These are phyloP conservation scores for Belgica antarctica DNA, from an alignment of 2,888 invertebrate species.

Conservation along the genomic window DNA sequence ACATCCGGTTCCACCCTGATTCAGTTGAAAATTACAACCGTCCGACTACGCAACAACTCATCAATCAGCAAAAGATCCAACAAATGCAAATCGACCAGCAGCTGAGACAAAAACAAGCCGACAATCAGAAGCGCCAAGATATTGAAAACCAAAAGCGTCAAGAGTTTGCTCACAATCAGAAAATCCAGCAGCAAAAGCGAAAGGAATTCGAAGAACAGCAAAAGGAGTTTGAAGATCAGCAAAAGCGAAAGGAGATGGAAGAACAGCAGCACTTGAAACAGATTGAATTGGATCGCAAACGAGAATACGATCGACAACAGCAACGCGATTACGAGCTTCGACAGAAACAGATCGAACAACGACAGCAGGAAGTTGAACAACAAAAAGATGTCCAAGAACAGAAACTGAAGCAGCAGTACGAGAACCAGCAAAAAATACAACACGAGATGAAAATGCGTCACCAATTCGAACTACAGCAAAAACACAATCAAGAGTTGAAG, in stretches of 20 bases:
- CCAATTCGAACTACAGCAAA: slow-evolving; percentile 19
- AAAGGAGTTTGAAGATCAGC: slow-evolving; percentile 10
- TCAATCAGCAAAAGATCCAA: slow-evolving; percentile 31
- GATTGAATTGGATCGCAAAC: neutral
- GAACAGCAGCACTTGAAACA: slow-evolving; percentile 32
- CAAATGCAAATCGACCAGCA: slow-evolving; percentile 33
- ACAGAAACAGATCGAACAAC: slow-evolving; percentile 13
- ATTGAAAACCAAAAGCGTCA: slow-evolving; percentile 22
- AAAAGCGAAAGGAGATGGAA: slow-evolving; percentile 15
- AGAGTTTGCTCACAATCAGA: neutral
- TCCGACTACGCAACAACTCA: slow-evolving; percentile 21
- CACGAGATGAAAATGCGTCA: slow-evolving; percentile 32
- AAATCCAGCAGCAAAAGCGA: neutral
- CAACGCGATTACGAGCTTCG: neutral
- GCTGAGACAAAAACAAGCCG: slow-evolving; percentile 32
- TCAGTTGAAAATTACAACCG: neutral
- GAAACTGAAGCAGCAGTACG: slow-evolving; percentile 20
- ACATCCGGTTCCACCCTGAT: slow-evolving; percentile 16
- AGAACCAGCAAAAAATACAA: slow-evolving; percentile 5
- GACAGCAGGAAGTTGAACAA: slow-evolving; percentile 33
- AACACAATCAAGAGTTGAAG: slow-evolving; percentile 44
- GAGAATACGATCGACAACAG: slow-evolving; percentile 16
- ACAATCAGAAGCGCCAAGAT: slow-evolving; percentile 34
- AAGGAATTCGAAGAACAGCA: neutral
- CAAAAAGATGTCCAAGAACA: slow-evolving; percentile 32